Conservation (phyloP, 2,888 invertebrate species). For the Aromia moschata region DNA sequence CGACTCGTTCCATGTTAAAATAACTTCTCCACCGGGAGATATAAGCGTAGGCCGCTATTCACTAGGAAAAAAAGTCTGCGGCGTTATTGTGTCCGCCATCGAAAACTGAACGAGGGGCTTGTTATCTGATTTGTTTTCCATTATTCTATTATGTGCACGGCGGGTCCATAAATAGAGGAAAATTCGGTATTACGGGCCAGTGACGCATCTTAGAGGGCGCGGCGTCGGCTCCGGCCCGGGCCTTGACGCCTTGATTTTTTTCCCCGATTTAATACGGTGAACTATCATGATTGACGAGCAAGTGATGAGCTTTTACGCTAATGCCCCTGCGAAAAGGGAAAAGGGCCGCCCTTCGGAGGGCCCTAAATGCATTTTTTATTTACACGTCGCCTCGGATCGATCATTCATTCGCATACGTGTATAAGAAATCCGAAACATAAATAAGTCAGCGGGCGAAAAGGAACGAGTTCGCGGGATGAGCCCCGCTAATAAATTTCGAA, state of each 20-base stretch:
- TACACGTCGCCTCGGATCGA: slow-evolving; percentile 33
- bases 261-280: slow-evolving; percentile 17
- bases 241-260: slow-evolving; percentile 16
- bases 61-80: background rate
- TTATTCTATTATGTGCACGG: slow-evolving; percentile 3
- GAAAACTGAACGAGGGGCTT: slow-evolving; percentile 1
- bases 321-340: slow-evolving; percentile 26
- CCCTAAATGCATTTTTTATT: slow-evolving; percentile 46
- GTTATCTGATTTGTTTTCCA: slow-evolving; percentile 4
- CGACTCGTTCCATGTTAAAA: no score
- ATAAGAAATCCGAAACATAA: slow-evolving; percentile 14
- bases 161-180: slow-evolving; percentile 1
- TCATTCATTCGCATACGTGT: slow-evolving; percentile 25
- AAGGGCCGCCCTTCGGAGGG: slow-evolving; percentile 35
- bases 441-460: slow-evolving; percentile 16
- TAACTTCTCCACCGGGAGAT: no score
- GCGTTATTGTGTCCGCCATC: background rate
- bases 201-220: slow-evolving; percentile 8
- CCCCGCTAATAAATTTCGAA: slow-evolving; percentile 13
- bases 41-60: background rate
- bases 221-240: background rate
- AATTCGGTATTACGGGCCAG: background rate
- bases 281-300: slow-evolving; percentile 45
- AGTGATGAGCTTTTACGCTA: slow-evolving; percentile 44
- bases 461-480: slow-evolving; percentile 2